A percentile compares a stretch with the other conserved stretches of the same genome.
Conservation (phyloP, 2,888 invertebrate species). For the Tromatobia lineatoria region DNA sequence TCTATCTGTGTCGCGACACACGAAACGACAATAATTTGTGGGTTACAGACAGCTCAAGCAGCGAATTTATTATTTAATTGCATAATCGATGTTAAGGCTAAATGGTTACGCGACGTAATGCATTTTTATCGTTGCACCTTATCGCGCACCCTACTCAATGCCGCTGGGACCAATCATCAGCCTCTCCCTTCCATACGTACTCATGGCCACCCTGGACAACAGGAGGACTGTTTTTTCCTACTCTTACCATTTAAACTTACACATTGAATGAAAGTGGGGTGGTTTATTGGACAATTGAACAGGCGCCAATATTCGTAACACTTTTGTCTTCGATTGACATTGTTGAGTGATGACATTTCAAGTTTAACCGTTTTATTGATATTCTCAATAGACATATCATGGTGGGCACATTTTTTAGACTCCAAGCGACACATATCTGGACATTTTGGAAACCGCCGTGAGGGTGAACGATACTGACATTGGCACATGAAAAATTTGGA, state of each 20-base stretch:
- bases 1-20: conserved; percentile 53
- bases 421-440: conserved; percentile 5
- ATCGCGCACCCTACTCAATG: conserved; percentile 78
- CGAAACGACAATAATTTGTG: conserved; percentile 68
- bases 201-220: conserved; percentile 22
- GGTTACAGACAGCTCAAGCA: conserved; percentile 48
- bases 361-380: conserved; percentile 47
- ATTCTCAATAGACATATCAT: conserved; percentile 67
- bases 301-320: conserved; percentile 30
- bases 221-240: conserved; percentile 38
- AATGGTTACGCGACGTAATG: conserved; percentile 50
- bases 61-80: conserved; percentile 1
- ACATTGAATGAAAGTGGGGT: neutral
- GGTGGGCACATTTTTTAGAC: conserved; percentile 45
- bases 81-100: neutral
- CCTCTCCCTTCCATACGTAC: conserved; percentile 74
- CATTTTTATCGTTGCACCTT: conserved; percentile 71
- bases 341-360: conserved; percentile 23
- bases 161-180: conserved; percentile 84
- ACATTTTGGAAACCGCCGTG: neutral
- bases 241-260: conserved; percentile 4
- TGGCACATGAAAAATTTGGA: neutral
- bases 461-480: neutral
- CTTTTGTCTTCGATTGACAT: neutral
- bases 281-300: conserved; percentile 13